Evolutionary conservation across 2,797 vertebrate species (phyloP).

Genomic region (Hemibagrus guttatus): DNA sequence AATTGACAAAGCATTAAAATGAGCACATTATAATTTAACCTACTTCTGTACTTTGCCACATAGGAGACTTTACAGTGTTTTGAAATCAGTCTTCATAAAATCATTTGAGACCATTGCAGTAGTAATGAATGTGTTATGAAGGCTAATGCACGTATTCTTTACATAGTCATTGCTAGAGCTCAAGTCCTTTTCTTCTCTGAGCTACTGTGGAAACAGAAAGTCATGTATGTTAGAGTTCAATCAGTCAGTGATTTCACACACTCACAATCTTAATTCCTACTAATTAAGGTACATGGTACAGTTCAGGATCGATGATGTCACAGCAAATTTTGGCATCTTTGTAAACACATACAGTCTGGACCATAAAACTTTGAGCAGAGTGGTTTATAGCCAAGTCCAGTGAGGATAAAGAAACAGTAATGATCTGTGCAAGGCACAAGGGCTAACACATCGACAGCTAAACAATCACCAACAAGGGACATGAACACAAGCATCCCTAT

Average conservation of each 20-base stretch:
- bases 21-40: background rate
- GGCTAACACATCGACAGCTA: constrained; percentile 56
- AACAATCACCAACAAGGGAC: constrained; percentile 22
- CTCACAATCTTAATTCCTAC: background rate
- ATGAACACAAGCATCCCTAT: too few species aligned
- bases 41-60: background rate
- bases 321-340: constrained; percentile 6
- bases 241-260: background rate
- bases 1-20: background rate
- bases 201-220: background rate
- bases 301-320: background rate
- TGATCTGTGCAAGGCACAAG: constrained; percentile 50
- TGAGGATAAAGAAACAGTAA: constrained; percentile 60
- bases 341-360: constrained; percentile 20
- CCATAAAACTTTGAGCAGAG: constrained; percentile 46
- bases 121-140: background rate
- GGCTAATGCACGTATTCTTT: background rate
- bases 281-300: background rate
- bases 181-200: background rate
- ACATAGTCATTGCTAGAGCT: background rate
- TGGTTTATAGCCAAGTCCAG: constrained; percentile 57
- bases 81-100: background rate
- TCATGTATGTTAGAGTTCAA: background rate
- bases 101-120: background rate
- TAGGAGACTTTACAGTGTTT: background rate